Evolutionary conservation across 2,888 invertebrate species (phyloP), one percentile per base, ranked within the genome.

Genomic region (Busseola fusca): DNA sequence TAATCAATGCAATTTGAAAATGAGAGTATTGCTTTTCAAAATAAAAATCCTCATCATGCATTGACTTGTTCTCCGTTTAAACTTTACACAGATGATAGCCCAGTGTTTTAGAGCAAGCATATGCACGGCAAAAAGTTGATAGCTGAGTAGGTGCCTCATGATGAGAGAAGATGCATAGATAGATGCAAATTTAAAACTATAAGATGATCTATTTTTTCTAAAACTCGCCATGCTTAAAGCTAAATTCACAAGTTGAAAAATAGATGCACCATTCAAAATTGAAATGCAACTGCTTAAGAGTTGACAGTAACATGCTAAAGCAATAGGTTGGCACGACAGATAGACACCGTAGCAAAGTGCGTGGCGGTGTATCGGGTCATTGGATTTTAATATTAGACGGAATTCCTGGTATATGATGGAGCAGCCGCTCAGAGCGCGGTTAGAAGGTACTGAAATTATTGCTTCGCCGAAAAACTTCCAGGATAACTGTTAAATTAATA

Each of bases 351-450:
- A 27, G 68, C 70, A 65, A 73, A 72, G 66, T 64, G 56, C 57
- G 42, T 50, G 62, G 64, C 34, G 30, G n/a, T 42, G 63, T 66
- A 73, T 65, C 66, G 74, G 76, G 60, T 76, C 81, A 74, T 80
- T 85, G 81, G 62, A 85, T 86, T 87, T 88, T 89, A 88, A 89
- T 89, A 89, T 90, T 89, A 89, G 89, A 88, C 70, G 66, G 76
- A 80, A 86, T 91, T 90, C 90, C 86, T 73, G 86, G 89, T 90
- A 90, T 87, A 86, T 16, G 34, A 21, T 86, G 81, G 74, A 64
- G 58, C 34, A 68, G 34, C 14, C 54, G 63, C 40, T 52, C 34
- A 52, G 59, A 69, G 52, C 27, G 54, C 25, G 60, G 52, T 14
- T 60, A 63, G 63, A 25, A 25, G 52, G 14, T 67, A 73, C 68